Evolutionary conservation across 1,140 invertebrate genomes (phyloP), one percentile per base, ranked within the genome.

Genomic region (Callitettix versicolor): DNA sequence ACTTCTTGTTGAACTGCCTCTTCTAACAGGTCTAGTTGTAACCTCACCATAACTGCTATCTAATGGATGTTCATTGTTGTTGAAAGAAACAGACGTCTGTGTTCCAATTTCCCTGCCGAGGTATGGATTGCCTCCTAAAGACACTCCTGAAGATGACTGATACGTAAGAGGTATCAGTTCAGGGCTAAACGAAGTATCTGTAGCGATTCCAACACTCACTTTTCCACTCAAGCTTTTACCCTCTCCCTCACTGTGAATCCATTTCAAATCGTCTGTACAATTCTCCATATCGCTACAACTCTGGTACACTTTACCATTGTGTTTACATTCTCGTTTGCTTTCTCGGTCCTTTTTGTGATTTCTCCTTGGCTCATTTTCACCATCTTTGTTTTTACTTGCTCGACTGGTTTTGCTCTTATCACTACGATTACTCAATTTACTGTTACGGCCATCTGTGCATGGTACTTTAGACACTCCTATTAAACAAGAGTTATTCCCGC

Each of bases 241-340:
- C 20, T 51, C 34, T 15, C 48, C 34, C n/a, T 48, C 46, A 30
- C 46, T 48, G 5, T 48, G 46, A n/a, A 48, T 48, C 46, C 46
- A 48, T 20, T 51, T 51, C 11, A 34, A 30, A 38, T 51, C 48
- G 20, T 51, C 48, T 18, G 48, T 51, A 21, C 48, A 51, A 26
- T 51, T 51, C 18, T 51, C 48, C 34, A 51, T 36, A 26, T 51
- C 48, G 36, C 48, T 51, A 20, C 48, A 51, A 51, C 48, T 51
- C 2, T 30, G 48, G 36, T 51, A 51, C 9, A 30, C 9, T 30
- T 30, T 30, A 30, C 26, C 26, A 15, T 18, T 20, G 15, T 15
- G 4, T 20, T 51, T 36, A 30, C 26, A 9, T 38, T 51, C 48
- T 36, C 48, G 34, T 51, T 20, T 51, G 5, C 6, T 11, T 21